These are phyloP conservation scores for Hybognathus amarus DNA, from an alignment of 2,797 vertebrate genomes.

Conservation along the genomic window DNA sequence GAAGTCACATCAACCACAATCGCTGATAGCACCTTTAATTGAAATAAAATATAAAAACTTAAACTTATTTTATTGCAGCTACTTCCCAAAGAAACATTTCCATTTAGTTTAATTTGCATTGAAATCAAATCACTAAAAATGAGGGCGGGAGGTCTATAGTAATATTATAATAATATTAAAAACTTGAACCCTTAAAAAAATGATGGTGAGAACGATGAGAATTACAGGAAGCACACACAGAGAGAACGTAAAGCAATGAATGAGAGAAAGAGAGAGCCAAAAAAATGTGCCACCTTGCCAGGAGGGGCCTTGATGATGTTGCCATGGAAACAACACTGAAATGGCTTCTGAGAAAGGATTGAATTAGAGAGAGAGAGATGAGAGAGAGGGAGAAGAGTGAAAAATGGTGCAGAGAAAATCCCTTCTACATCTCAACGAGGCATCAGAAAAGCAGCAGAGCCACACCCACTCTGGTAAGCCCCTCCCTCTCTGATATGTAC, in stretches of 20 bases:
- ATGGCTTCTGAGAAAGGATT: slow-evolving; percentile 28
- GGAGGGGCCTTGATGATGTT: slow-evolving; percentile 26
- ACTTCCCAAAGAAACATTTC: not conserved
- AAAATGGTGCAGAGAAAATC: slow-evolving; percentile 6
- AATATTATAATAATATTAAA: not conserved
- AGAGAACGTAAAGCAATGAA: not conserved
- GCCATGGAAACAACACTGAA: slow-evolving; percentile 51
- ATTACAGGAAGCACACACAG: not conserved
- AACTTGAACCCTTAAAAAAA: not conserved
- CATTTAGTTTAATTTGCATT: not conserved
- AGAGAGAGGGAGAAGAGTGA: not conserved
- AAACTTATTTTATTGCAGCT: not conserved
- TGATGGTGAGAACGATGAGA: not conserved
- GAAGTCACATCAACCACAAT: too few species aligned
- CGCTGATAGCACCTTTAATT: too few species aligned
- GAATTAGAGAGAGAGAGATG: slow-evolving; percentile 11
- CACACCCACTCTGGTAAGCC: not conserved
- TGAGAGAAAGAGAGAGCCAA: slow-evolving; percentile 10
- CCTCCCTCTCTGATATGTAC: not conserved
- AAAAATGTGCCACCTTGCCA: slow-evolving; percentile 13
- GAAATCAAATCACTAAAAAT: not conserved
- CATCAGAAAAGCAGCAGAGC: not conserved
- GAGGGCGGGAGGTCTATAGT: not conserved
- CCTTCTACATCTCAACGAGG: not conserved
- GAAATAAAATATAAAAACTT: not conserved